Percentiles rank a stretch among this genome's conserved stretches.
Conservation (phyloP, 1,140 invertebrate genomes). For the Bombus soroeensis region DNA sequence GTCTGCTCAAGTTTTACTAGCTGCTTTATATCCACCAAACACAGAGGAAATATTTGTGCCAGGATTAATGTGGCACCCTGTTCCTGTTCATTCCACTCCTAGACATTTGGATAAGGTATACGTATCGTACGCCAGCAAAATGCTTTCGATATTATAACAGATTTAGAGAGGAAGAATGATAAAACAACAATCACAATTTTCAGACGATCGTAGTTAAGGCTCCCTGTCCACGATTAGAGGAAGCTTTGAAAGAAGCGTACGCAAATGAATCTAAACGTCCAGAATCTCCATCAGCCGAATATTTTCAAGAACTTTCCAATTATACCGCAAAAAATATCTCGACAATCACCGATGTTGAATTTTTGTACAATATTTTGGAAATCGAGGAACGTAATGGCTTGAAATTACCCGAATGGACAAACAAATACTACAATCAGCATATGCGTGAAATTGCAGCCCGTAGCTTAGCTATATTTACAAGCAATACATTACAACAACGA, state of each 20-base stretch:
- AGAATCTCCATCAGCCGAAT: slow-evolving; percentile 49
- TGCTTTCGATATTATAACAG: background rate
- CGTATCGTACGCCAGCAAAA: background rate
- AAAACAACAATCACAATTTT: slow-evolving; percentile 24
- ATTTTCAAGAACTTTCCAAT: slow-evolving; percentile 86
- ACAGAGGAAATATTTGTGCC: slow-evolving; percentile 88
- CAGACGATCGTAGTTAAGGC: slow-evolving; percentile 86
- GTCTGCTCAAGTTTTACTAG: slow-evolving; percentile 92
- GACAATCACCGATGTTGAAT: slow-evolving; percentile 87
- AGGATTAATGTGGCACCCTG: slow-evolving; percentile 92
- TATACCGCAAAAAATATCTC: slow-evolving; percentile 87
- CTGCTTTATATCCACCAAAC: slow-evolving; percentile 91
- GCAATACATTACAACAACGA: slow-evolving; percentile 87
- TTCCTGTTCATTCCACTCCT: slow-evolving; percentile 91
- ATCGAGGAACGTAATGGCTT: slow-evolving; percentile 86
- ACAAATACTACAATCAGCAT: slow-evolving; percentile 87
- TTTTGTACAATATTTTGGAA: slow-evolving; percentile 88
- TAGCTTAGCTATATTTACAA: slow-evolving; percentile 88
- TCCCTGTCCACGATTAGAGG: slow-evolving; percentile 85
- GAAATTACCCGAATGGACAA: slow-evolving; percentile 88
- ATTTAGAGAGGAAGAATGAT: background rate
- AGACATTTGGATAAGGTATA: slow-evolving; percentile 87
- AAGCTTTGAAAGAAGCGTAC: slow-evolving; percentile 83
- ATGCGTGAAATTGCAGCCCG: slow-evolving; percentile 87
- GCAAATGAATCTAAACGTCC: slow-evolving; percentile 68